Evolutionary conservation across 2,797 vertebrate genomes (phyloP).

Genomic region (Pseudomugil gertrudae): DNA sequence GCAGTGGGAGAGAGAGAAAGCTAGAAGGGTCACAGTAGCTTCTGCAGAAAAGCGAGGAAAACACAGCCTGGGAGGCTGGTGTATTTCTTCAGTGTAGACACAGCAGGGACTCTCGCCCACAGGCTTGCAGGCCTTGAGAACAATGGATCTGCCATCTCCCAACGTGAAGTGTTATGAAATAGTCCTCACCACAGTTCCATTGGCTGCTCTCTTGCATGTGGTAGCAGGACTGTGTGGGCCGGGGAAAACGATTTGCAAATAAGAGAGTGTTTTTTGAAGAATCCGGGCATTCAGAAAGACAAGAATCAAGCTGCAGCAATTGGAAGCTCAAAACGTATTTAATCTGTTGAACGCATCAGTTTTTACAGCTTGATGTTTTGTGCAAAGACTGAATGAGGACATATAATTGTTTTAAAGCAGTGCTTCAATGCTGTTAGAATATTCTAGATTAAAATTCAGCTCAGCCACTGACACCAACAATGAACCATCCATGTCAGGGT

Average conservation of each 20-base stretch:
- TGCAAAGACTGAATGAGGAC: background rate
- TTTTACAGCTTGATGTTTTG: constrained; percentile 1
- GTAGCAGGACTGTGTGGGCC: constrained; percentile 62
- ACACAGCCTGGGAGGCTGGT: constrained; percentile 68
- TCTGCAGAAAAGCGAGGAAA: constrained; percentile 64
- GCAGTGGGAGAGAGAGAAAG: constrained; percentile 37
- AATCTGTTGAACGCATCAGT: constrained; percentile 11
- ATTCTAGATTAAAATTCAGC: constrained; percentile 25
- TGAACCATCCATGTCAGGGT: constrained; percentile 31
- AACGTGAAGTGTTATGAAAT: constrained; percentile 73
- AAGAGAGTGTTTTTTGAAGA: constrained; percentile 53
- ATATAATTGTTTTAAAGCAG: background rate
- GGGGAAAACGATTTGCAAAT: constrained; percentile 60
- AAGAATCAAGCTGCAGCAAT: constrained; percentile 31
- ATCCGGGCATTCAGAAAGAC: constrained; percentile 33
- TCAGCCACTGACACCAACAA: constrained; percentile 42
- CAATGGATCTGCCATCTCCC: constrained; percentile 77
- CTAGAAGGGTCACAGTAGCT: constrained; percentile 60
- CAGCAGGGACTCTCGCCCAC: constrained; percentile 75
- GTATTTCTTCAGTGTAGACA: constrained; percentile 67
- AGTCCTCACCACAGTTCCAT: constrained; percentile 64
- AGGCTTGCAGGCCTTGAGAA: constrained; percentile 69
- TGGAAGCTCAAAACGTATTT: constrained; percentile 9
- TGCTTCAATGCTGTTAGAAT: background rate
- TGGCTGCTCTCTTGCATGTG: constrained; percentile 69